These are phyloP conservation scores for Lacerta bilineata DNA, from an alignment of 2,797 vertebrate genomes.

Conservation along the genomic window DNA sequence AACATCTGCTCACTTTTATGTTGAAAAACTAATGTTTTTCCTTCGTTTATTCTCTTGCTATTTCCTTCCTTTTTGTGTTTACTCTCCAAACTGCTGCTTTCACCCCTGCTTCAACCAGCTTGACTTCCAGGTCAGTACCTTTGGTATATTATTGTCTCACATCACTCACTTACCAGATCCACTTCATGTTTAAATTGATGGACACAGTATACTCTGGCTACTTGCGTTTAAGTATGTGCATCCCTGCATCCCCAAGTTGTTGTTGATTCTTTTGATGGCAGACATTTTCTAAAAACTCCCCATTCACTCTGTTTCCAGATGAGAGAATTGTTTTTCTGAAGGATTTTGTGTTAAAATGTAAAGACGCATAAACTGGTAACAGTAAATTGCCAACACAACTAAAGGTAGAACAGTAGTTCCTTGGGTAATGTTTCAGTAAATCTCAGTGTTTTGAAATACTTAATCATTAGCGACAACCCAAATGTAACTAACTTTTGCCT, in stretches of 20 bases:
- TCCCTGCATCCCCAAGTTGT: conserved; percentile 49
- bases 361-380: conserved; percentile 21
- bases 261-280: conserved; percentile 12
- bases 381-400: conserved; percentile 44
- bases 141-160: conserved; percentile 73
- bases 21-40: conserved; percentile 81
- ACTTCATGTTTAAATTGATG: conserved; percentile 62
- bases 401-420: conserved; percentile 37
- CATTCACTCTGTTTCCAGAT: conserved; percentile 52
- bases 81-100: conserved; percentile 82
- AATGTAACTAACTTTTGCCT: conserved; percentile 71
- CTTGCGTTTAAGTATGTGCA: conserved; percentile 48
- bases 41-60: conserved; percentile 81
- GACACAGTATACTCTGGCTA: conserved; percentile 60
- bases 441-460: conserved; percentile 58
- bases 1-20: conserved; percentile 76
- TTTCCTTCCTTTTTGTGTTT: conserved; percentile 77
- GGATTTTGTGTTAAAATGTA: conserved; percentile 21
- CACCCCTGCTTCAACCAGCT: conserved; percentile 87
- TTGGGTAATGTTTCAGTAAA: conserved; percentile 54
- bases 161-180: conserved; percentile 63
- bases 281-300: conserved; percentile 46
- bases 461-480: conserved; percentile 67
- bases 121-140: conserved; percentile 94
- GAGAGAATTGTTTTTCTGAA: conserved; percentile 28